phyloP scores from a whole-genome alignment of 2,888 invertebrate species.

The Ophion costatus region DNA sequence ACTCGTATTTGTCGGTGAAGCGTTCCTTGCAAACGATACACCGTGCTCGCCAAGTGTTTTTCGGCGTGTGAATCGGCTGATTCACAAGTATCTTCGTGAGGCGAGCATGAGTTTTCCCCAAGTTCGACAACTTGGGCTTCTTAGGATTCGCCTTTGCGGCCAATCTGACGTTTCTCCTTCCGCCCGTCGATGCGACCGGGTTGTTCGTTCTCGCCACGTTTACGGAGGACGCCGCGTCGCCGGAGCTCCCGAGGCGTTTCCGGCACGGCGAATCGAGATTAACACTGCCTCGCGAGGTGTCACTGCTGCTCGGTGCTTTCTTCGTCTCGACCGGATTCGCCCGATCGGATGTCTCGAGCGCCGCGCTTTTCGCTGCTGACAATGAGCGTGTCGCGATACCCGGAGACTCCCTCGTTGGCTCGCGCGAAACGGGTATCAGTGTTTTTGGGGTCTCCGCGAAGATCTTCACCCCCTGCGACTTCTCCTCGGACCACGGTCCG shows the following conservation, averaged over 20 bases:
- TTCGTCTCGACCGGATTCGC: too few species aligned
- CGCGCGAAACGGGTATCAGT: background rate
- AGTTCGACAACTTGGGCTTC: background rate
- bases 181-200: background rate
- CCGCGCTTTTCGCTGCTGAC: too few species aligned
- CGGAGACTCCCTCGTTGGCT: background rate
- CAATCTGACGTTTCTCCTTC: background rate
- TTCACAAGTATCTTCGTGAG: background rate
- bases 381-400: background rate
- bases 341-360: background rate
- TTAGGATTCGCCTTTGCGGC: background rate
- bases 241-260: background rate
- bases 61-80: background rate
- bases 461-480: background rate
- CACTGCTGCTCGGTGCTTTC: background rate
- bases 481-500: background rate
- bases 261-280: background rate
- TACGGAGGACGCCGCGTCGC: background rate
- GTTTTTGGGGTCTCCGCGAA: background rate
- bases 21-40: slow-evolving; percentile 58
- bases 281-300: background rate
- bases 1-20: slow-evolving; percentile 54
- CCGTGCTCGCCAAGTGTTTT: background rate
- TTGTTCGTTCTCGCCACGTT: background rate
- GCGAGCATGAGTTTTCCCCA: slow-evolving; percentile 18